Conservation (phyloP, 2,113 vertebrate genomes). For the Sciurus niger region DNA sequence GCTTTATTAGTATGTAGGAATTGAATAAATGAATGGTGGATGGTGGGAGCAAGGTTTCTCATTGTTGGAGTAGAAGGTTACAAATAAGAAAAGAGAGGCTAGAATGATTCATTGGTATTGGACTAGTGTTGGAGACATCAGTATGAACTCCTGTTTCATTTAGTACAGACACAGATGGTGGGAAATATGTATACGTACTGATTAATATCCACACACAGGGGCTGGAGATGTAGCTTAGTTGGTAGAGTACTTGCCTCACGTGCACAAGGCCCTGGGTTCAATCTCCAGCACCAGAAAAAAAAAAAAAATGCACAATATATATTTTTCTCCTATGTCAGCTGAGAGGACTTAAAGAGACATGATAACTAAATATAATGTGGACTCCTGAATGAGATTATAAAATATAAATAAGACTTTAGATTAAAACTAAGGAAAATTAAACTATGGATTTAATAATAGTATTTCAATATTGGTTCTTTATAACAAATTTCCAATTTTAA, state of each 20-base stretch:
- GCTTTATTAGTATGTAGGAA: not conserved
- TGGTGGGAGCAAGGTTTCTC: not conserved
- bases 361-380: not conserved
- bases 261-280: no score
- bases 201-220: not conserved
- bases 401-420: not conserved
- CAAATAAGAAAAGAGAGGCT: not conserved
- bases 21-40: not conserved
- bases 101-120: not conserved
- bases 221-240: no score
- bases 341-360: not conserved
- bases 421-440: not conserved
- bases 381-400: not conserved
- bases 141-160: not conserved
- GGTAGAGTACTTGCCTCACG: no score
- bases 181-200: not conserved
- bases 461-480: not conserved
- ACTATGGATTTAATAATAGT: not conserved
- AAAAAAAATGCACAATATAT: no score
- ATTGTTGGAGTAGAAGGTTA: not conserved
- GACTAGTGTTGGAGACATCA: not conserved
- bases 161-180: not conserved
- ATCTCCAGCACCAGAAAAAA: no score
- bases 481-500: not conserved
- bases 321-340: not conserved